Base-by-base conservation (phyloP, 2,797 vertebrate species). In the Micromesistius poutassou region DNA sequence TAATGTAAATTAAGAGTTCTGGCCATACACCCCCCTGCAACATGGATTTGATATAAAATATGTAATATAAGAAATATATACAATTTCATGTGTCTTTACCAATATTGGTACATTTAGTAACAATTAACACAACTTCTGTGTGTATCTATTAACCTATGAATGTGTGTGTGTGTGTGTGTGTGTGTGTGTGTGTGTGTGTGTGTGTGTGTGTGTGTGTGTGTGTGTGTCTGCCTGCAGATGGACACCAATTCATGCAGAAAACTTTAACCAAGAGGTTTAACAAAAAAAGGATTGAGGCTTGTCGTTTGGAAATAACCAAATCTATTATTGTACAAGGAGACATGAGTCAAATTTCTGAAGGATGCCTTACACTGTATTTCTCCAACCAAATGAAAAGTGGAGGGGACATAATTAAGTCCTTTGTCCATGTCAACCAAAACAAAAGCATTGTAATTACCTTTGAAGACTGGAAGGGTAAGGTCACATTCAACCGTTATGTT, bases 291-390 rank as follows among this genome's bases (percentile, higher is more conserved):
- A 91, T 91, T 10, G 68, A 76, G 50, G 86, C 80, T 9, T 78
- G 75, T 8, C 78, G 50, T 55, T 50, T 91, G 73, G 79, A 87
- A 71, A 70, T 73, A 36, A 84, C 88, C 2, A 83, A 89, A 73
- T 88, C 87, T 4, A 50, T 91, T 30, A 71, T 87, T 75, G 78
- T 91, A 25, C 72, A 81, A 73, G 89, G 89, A 30, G 75, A 88
- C 74, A 76, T 89, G 78, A 80, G 80, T 25, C 7, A 16, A 4
- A 33, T 85, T 36, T 68, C 68, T 36, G 84, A 88, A 22, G 83
- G 89, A 0, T 5, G 14, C 30, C 80, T 91, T 38, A 72, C 2
- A 1, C 35, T 87, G 14, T 89, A 90, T 80, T 91, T 91, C 72
- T 82, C 74, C 74, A 89, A 82, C 70, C 79, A 80, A 71, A 85